Evolutionary conservation across 35 echinoderm and acorn worm species (phyloP).

Genomic region (Acanthaster planci): DNA sequence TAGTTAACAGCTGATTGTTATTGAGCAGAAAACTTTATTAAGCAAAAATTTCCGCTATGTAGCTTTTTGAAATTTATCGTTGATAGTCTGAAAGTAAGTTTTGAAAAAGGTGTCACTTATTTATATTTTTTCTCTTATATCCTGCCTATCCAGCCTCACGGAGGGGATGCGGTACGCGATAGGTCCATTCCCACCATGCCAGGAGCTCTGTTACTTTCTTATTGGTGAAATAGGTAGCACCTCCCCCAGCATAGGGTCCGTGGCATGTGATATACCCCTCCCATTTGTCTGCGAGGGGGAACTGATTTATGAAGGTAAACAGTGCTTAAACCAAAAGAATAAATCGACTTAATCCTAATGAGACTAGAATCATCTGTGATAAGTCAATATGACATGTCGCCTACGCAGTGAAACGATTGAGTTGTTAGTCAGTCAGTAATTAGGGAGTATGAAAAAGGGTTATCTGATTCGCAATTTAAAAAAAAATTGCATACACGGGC

Average conservation of each 20-base stretch:
- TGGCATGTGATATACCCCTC: background rate
- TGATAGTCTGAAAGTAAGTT: too few species aligned
- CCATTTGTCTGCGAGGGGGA: slow-evolving; percentile 9
- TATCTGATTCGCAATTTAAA: background rate
- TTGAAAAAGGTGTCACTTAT: too few species aligned
- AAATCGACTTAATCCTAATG: background rate
- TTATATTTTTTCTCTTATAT: too few species aligned
- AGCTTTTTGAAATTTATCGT: too few species aligned
- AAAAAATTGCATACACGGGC: background rate
- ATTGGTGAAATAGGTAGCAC: background rate
- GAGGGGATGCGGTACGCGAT: background rate
- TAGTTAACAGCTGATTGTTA: too few species aligned
- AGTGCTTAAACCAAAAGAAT: background rate
- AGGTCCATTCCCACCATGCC: slow-evolving; percentile 2
- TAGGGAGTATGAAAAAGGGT: background rate
- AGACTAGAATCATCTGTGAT: background rate
- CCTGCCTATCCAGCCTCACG: background rate
- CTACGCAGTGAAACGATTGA: background rate
- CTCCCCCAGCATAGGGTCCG: background rate
- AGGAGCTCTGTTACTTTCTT: background rate
- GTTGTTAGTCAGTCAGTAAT: background rate
- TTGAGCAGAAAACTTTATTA: too few species aligned
- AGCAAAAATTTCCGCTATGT: too few species aligned
- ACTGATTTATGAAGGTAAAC: background rate
- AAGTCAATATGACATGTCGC: background rate